phyloP scores from a whole-genome alignment of 2,797 vertebrate species.

The Bufotes viridis region DNA sequence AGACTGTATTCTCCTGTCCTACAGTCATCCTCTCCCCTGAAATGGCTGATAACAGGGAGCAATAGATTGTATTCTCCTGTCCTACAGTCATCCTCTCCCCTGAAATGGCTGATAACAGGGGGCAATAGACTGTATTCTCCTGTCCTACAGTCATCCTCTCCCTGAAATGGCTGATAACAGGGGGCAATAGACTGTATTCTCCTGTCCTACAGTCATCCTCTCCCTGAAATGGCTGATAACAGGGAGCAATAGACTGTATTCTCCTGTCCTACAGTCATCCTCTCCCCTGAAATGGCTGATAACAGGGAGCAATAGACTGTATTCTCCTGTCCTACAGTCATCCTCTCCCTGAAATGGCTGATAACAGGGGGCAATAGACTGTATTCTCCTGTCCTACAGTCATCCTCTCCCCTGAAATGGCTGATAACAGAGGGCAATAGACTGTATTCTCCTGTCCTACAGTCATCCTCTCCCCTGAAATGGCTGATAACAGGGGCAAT shows the following conservation, averaged over 20 bases:
- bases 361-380: background rate
- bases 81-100: no score
- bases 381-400: background rate
- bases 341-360: no score
- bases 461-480: background rate
- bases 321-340: background rate
- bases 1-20: no score
- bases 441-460: background rate
- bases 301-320: background rate
- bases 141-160: no score
- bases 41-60: no score
- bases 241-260: background rate
- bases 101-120: no score
- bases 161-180: no score
- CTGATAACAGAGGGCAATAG: background rate
- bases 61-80: no score
- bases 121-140: no score
- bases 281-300: background rate
- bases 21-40: no score
- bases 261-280: background rate
- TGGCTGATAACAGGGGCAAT: background rate
- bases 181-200: no score
- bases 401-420: background rate
- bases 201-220: no score
- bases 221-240: background rate